Evolutionary conservation across 2,888 invertebrate species (phyloP).

Genomic region (Bimastos eiseni): DNA sequence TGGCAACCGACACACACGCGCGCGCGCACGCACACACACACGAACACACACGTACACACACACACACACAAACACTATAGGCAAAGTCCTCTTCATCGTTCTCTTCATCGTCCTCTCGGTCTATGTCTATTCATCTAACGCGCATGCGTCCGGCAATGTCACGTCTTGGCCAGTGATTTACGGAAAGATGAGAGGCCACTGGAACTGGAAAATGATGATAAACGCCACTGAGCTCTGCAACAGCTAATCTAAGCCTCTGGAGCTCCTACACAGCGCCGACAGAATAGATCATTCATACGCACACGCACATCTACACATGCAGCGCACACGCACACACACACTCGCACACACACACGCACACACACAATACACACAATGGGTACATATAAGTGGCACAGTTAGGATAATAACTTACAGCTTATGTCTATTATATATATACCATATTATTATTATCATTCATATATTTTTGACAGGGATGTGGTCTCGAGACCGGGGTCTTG

Average conservation of each 20-base stretch:
- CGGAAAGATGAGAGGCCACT: neutral
- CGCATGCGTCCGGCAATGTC: neutral
- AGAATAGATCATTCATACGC: neutral
- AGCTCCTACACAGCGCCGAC: neutral
- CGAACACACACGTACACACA: neutral
- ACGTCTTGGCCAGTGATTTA: neutral
- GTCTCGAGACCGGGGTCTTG: no score
- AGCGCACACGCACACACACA: neutral
- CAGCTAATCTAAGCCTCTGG: neutral
- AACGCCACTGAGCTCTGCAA: slow-evolving; percentile 13
- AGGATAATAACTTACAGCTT: no score
- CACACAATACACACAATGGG: no score
- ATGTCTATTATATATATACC: no score
- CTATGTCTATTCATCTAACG: neutral
- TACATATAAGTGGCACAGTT: neutral
- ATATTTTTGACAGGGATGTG: no score
- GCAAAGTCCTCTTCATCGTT: neutral
- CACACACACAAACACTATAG: neutral
- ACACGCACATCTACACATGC: neutral
- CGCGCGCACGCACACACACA: neutral
- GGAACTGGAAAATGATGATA: slow-evolving; percentile 7
- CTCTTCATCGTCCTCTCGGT: neutral
- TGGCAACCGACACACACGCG: no score
- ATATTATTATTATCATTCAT: no score
- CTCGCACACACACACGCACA: no score